Evolutionary conservation across 2,888 invertebrate species (phyloP).

Genomic region (Thera obeliscata): DNA sequence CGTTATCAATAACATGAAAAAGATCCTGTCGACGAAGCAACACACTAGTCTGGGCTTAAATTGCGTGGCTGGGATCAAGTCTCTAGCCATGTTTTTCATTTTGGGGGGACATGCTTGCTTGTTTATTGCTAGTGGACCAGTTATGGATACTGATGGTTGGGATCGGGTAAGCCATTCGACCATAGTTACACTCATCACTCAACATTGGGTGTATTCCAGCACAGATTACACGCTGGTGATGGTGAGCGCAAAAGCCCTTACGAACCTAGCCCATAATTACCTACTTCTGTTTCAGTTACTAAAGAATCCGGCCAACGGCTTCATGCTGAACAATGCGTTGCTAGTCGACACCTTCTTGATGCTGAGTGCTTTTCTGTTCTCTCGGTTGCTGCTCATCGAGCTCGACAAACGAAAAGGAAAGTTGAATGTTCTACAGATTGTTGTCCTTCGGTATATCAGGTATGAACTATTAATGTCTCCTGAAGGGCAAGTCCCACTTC

Average conservation of each 20-base stretch:
- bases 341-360: slow-evolving; percentile 90
- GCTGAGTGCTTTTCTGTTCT: slow-evolving; percentile 88
- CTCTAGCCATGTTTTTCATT: slow-evolving; percentile 88
- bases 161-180: slow-evolving; percentile 74
- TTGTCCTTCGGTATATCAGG: slow-evolving; percentile 88
- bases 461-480: slow-evolving; percentile 44
- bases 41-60: slow-evolving; percentile 86
- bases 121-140: slow-evolving; percentile 87
- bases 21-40: slow-evolving; percentile 83
- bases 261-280: too few relatives aligned
- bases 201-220: too few relatives aligned
- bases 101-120: slow-evolving; percentile 87
- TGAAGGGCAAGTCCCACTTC: too few relatives aligned
- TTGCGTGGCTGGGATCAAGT: slow-evolving; percentile 87
- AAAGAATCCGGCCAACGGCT: slow-evolving; percentile 82
- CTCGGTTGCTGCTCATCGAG: slow-evolving; percentile 87
- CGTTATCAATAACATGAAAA: slow-evolving; percentile 83
- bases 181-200: too few relatives aligned
- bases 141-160: slow-evolving; percentile 87
- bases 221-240: too few relatives aligned
- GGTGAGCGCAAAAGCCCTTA: too few relatives aligned
- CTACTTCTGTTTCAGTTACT: slow-evolving; percentile 74
- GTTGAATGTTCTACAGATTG: slow-evolving; percentile 85
- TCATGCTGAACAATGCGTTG: slow-evolving; percentile 87
- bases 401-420: slow-evolving; percentile 87